Evolutionary conservation across 2,113 vertebrate species (phyloP).

Genomic region (Myodes glareolus): DNA sequence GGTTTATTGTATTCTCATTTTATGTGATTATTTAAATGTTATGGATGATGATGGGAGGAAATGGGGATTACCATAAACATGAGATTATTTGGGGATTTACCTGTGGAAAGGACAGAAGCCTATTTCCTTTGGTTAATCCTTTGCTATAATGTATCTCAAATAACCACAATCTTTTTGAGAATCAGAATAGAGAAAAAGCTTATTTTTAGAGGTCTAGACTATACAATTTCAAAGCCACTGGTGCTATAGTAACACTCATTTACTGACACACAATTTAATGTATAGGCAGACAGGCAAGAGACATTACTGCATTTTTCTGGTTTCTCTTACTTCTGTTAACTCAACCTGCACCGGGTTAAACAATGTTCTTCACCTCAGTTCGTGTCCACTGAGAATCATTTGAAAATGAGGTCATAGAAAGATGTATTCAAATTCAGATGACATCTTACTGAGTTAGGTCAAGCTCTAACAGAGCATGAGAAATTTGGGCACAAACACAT

Average conservation of each 20-base stretch:
- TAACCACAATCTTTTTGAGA: slow-evolving; percentile 21
- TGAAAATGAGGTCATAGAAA: slow-evolving; percentile 23
- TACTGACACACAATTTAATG: slow-evolving; percentile 8
- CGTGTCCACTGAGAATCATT: neutral
- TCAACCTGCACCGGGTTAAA: neutral
- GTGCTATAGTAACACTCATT: neutral
- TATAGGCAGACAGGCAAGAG: neutral
- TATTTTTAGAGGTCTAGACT: neutral
- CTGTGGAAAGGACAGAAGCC: neutral
- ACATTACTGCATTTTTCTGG: slow-evolving; percentile 5
- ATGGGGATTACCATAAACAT: neutral
- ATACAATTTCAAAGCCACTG: neutral
- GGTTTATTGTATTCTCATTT: neutral
- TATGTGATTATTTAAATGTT: neutral
- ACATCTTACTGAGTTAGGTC: neutral
- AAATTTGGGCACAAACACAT: neutral
- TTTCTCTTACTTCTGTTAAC: slow-evolving; percentile 6
- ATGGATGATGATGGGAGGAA: slow-evolving; percentile 9
- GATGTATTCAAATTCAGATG: neutral
- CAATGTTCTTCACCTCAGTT: neutral
- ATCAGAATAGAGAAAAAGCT: neutral
- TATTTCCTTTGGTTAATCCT: neutral
- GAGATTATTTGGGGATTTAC: neutral
- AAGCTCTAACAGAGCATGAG: neutral
- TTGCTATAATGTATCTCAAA: neutral